These are phyloP conservation scores for Panagrolaimus sp. DNA, from an alignment of 1,140 invertebrate genomes.

Conservation along the genomic window DNA sequence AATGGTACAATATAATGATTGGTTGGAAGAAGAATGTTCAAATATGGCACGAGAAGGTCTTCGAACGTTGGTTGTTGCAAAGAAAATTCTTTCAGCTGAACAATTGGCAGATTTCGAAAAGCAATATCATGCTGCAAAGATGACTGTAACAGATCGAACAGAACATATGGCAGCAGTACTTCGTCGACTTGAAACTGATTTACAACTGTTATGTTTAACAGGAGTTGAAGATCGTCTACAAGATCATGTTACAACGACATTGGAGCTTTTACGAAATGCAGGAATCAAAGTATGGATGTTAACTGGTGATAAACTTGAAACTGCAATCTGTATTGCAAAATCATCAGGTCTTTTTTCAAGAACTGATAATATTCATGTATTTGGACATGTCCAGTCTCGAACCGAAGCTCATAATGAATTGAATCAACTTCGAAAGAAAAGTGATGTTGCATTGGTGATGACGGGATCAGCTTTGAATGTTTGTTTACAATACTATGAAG, in stretches of 20 bases:
- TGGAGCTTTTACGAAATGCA: slow-evolving; percentile 85
- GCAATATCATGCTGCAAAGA: slow-evolving; percentile 66
- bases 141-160: slow-evolving; percentile 74
- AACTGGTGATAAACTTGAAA: slow-evolving; percentile 97
- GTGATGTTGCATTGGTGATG: slow-evolving; percentile 58
- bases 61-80: slow-evolving; percentile 88
- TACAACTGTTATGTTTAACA: slow-evolving; percentile 91
- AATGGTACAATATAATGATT: slow-evolving; percentile 89
- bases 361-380: slow-evolving; percentile 70
- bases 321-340: slow-evolving; percentile 95
- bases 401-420: slow-evolving; percentile 85
- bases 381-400: slow-evolving; percentile 70
- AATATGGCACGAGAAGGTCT: slow-evolving; percentile 91
- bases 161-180: slow-evolving; percentile 78
- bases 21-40: slow-evolving; percentile 88
- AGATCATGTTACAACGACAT: slow-evolving; percentile 77
- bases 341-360: slow-evolving; percentile 77
- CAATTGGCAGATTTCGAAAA: slow-evolving; percentile 87
- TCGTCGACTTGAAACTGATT: slow-evolving; percentile 80
- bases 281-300: slow-evolving; percentile 99
- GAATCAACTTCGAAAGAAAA: slow-evolving; percentile 72
- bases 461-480: slow-evolving; percentile 59
- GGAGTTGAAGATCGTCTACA: slow-evolving; percentile 68
- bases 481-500: slow-evolving; percentile 85
- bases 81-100: slow-evolving; percentile 78